Conservation (phyloP, 1,140 invertebrate genomes). For the Drosophila sechellia region DNA sequence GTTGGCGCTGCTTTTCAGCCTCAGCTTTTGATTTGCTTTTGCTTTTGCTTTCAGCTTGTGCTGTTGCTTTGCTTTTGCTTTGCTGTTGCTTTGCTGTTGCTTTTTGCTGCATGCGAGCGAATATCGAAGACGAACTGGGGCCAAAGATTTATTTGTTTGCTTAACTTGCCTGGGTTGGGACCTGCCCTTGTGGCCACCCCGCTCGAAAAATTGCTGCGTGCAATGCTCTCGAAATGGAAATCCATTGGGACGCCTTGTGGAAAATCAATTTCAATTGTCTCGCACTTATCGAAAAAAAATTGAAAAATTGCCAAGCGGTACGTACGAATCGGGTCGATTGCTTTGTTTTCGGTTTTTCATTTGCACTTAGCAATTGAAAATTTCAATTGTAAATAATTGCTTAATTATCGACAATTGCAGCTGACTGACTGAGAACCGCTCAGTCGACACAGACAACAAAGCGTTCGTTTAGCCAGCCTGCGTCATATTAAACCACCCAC, state of each 20-base stretch:
- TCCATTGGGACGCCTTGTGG: conserved; percentile 44
- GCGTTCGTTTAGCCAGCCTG: conserved; percentile 42
- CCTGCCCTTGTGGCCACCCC: conserved; percentile 31
- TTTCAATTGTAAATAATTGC: conserved; percentile 78
- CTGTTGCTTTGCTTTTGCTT: background rate
- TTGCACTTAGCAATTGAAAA: conserved; percentile 64
- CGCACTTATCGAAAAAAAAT: conserved; percentile 56
- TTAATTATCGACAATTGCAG: conserved; percentile 75
- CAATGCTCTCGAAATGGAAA: conserved; percentile 40
- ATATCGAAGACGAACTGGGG: conserved; percentile 39
- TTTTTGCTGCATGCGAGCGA: conserved; percentile 11
- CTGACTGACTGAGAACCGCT: conserved; percentile 18
- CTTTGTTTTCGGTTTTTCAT: conserved; percentile 52
- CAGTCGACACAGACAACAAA: conserved; percentile 39
- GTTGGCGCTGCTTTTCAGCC: conserved; percentile 16
- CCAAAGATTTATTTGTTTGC: conserved; percentile 75
- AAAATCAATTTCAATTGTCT: conserved; percentile 79
- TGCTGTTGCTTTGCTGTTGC: background rate
- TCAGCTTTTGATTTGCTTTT: conserved; percentile 23
- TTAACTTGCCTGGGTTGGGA: conserved; percentile 46
- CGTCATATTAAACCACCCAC: conserved; percentile 11
- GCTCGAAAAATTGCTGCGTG: conserved; percentile 19
- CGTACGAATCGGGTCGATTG: background rate
- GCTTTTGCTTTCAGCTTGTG: conserved; percentile 8
- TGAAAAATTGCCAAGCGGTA: conserved; percentile 2